Evolutionary conservation across 2,888 invertebrate genomes (phyloP).

Genomic region (Brassicogethes aeneus): DNA sequence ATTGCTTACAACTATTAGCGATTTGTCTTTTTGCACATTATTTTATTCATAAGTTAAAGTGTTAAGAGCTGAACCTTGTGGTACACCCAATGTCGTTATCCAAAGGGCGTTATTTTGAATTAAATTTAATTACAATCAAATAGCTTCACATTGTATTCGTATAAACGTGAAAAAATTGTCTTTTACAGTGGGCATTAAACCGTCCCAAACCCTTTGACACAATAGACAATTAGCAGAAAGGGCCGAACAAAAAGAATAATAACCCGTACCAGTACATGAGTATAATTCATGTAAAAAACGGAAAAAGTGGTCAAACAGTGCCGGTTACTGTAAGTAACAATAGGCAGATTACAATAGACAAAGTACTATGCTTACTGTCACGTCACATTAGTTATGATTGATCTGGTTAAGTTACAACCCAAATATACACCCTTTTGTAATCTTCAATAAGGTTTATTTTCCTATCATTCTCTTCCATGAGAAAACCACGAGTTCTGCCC

Average conservation of each 20-base stretch:
- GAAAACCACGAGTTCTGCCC: conserved; percentile 28
- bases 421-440: conserved; percentile 26
- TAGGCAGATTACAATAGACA: conserved; percentile 43
- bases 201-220: conserved; percentile 14
- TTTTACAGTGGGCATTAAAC: neutral
- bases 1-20: too few species aligned
- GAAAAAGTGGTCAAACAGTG: conserved; percentile 33
- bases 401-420: conserved; percentile 28
- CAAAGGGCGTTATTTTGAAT: neutral
- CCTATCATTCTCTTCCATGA: too few species aligned
- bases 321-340: conserved; percentile 35
- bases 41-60: too few species aligned
- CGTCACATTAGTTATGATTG: conserved; percentile 43
- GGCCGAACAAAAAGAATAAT: conserved; percentile 23
- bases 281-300: conserved; percentile 33
- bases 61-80: too few species aligned
- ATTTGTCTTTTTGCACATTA: too few species aligned
- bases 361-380: conserved; percentile 41
- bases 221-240: conserved; percentile 27
- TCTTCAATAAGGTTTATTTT: conserved; percentile 23
- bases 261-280: conserved; percentile 18
- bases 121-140: neutral
- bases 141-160: neutral
- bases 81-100: neutral
- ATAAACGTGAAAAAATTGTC: neutral